Conservation (phyloP, 2,113 vertebrate genomes). For the Hydrolagus affinis region DNA sequence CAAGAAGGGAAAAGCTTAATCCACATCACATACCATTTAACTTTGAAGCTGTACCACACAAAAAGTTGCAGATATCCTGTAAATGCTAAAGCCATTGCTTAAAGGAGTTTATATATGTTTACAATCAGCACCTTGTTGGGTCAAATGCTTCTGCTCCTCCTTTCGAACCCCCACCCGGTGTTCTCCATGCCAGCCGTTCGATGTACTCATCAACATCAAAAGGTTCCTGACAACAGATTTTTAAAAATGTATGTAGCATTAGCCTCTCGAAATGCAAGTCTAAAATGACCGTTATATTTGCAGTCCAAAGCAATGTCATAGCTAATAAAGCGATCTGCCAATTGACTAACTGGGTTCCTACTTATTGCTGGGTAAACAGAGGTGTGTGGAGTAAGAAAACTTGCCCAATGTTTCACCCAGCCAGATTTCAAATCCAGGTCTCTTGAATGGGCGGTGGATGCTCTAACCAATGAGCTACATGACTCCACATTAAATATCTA, state of each 20-base stretch:
- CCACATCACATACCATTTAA: not conserved
- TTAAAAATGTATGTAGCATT: not conserved
- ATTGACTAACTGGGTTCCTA: too few species aligned
- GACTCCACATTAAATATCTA: too few species aligned
- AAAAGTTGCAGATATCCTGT: not conserved
- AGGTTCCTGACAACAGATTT: constrained; percentile 68
- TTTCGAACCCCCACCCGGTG: constrained; percentile 92
- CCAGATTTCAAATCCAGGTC: too few species aligned
- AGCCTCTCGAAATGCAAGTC: not conserved
- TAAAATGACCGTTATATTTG: not conserved
- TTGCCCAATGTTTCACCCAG: too few species aligned
- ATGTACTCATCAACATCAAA: constrained; percentile 99
- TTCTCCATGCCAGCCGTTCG: constrained; percentile 94
- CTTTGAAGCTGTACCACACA: not conserved
- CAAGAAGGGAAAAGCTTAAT: not conserved
- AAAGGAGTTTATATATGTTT: not conserved
- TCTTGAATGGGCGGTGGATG: too few species aligned
- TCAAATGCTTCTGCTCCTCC: constrained; percentile 91
- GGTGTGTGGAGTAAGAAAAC: too few species aligned
- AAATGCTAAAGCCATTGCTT: not conserved
- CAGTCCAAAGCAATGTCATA: not conserved
- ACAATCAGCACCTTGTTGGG: constrained; percentile 77
- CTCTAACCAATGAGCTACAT: too few species aligned
- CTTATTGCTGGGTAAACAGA: too few species aligned
- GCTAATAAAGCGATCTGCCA: not conserved